Evolutionary conservation across 2,113 vertebrate species (phyloP).

Genomic region (Cettia cetti): DNA sequence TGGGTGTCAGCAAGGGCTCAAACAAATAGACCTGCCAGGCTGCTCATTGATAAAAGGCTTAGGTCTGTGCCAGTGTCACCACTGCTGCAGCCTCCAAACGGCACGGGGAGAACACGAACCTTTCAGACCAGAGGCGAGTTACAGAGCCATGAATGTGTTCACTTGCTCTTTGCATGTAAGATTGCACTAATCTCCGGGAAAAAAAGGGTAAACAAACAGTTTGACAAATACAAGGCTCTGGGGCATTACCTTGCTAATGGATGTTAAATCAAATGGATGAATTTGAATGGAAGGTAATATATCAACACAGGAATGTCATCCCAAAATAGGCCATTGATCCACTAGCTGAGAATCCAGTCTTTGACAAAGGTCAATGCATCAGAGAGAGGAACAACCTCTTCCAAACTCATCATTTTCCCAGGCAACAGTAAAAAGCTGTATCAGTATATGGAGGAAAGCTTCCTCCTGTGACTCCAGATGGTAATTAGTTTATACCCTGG

Average conservation of each 20-base stretch:
- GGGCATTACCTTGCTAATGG: conserved; percentile 16
- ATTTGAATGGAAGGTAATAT: conserved; percentile 45
- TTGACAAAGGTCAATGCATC: conserved; percentile 34
- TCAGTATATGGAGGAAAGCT: not conserved
- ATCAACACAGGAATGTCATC: conserved; percentile 25
- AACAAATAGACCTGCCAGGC: conserved; percentile 64
- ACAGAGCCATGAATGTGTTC: not conserved
- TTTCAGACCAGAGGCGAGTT: not conserved
- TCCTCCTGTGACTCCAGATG: conserved; percentile 57
- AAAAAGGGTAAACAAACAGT: conserved; percentile 36
- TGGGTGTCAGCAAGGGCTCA: conserved; percentile 63
- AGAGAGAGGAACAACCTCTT: conserved; percentile 3
- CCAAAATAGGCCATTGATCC: conserved; percentile 51
- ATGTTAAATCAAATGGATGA: conserved; percentile 35
- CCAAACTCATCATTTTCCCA: conserved; percentile 45
- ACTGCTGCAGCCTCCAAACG: not conserved
- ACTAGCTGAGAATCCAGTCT: conserved; percentile 7
- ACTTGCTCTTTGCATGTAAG: not conserved
- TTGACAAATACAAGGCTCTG: not conserved
- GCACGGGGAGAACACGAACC: not conserved
- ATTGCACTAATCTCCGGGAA: not conserved
- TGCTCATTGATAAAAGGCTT: conserved; percentile 63
- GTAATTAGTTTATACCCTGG: conserved; percentile 67
- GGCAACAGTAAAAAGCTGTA: conserved; percentile 25
- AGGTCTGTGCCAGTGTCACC: conserved; percentile 5